phyloP scores from a whole-genome alignment of 2,797 vertebrate species.

The Myotis daubentonii region DNA sequence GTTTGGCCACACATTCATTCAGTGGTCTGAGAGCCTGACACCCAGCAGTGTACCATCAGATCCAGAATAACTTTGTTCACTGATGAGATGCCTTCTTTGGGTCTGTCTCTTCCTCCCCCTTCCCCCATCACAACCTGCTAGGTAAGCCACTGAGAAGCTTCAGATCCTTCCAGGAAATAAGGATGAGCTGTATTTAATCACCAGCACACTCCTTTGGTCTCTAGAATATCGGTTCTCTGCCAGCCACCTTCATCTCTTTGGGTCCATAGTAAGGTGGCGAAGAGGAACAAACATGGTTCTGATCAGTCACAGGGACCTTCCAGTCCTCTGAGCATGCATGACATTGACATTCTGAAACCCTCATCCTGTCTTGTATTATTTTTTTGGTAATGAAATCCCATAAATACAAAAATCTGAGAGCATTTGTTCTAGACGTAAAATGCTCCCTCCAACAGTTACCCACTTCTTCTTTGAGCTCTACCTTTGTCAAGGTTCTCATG shows the following conservation, averaged over 20 bases:
- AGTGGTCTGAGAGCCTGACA: background rate
- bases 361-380: background rate
- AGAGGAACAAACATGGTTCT: background rate
- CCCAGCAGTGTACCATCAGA: background rate
- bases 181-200: background rate
- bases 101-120: accelerated
- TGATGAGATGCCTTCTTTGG: background rate
- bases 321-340: background rate
- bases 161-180: background rate
- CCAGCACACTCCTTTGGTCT: background rate
- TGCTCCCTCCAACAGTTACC: background rate
- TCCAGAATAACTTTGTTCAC: background rate
- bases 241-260: background rate
- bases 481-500: background rate
- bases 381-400: background rate
- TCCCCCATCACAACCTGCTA: background rate
- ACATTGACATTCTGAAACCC: background rate
- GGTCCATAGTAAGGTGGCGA: background rate
- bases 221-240: background rate
- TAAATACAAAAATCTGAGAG: background rate
- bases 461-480: background rate
- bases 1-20: background rate
- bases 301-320: background rate
- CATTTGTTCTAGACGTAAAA: conserved; percentile 15
- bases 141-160: background rate